Conservation (phyloP, 2,113 vertebrate genomes). For the Pachycephala philippinensis region DNA sequence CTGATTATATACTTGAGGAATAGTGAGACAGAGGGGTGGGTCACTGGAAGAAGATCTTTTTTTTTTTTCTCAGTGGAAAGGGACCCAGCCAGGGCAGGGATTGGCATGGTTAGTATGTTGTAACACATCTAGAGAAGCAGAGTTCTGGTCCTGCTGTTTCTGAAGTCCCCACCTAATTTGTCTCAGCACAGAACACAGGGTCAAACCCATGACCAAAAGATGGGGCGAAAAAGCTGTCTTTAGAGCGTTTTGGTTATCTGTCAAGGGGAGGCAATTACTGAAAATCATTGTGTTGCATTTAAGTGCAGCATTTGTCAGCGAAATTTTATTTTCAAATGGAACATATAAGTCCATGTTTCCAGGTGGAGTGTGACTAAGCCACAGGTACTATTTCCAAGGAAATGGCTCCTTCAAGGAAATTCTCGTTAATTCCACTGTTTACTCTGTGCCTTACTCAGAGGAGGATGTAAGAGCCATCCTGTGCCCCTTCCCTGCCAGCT, state of each 20-base stretch:
- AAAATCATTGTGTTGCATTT: not conserved
- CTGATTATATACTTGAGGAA: too few species aligned
- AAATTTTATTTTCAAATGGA: not conserved
- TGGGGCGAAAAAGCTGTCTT: not conserved
- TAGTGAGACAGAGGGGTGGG: fast-evolving
- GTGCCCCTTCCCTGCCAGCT: not conserved
- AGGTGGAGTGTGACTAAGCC: not conserved
- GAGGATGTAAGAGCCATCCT: not conserved
- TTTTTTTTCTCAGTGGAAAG: not conserved
- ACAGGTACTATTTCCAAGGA: not conserved
- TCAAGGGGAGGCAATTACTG: not conserved
- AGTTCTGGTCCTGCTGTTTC: not conserved
- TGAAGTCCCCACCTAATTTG: not conserved
- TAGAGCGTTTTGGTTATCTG: not conserved
- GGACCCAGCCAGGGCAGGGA: not conserved
- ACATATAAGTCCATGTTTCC: not conserved
- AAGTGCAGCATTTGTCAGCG: not conserved
- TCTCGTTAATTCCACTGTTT: not conserved
- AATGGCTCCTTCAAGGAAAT: not conserved
- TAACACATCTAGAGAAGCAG: not conserved
- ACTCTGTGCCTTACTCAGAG: not conserved
- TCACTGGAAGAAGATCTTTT: not conserved
- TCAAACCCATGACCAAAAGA: not conserved
- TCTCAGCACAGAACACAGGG: not conserved
- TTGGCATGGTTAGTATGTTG: not conserved